These are phyloP conservation scores for Lasaia peninsularis DNA, from an alignment of 1,140 invertebrate genomes.

Conservation along the genomic window DNA sequence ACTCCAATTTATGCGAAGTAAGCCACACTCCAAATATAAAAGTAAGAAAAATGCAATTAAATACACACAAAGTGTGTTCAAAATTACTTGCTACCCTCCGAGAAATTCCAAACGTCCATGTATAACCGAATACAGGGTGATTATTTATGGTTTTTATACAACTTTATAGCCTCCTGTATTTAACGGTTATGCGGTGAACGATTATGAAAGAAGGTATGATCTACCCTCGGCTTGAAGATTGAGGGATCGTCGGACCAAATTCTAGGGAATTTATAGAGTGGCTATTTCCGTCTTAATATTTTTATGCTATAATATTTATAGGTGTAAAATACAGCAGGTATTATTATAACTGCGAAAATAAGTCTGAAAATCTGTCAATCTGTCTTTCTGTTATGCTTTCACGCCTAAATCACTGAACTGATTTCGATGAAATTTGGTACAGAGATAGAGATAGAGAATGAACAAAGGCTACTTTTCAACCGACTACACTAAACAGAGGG, in stretches of 20 bases:
- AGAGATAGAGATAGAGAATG: no score
- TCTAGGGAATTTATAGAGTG: neutral
- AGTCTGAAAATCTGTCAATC: no score
- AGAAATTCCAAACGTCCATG: slow-evolving; percentile 11
- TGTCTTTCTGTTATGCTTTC: no score
- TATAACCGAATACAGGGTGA: slow-evolving; percentile 54
- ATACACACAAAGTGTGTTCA: slow-evolving; percentile 29
- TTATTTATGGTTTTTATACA: slow-evolving; percentile 64
- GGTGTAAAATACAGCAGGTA: no score
- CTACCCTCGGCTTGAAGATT: slow-evolving; percentile 37
- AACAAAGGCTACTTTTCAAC: no score
- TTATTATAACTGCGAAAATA: no score
- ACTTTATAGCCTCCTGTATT: slow-evolving; percentile 68
- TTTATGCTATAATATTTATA: no score
- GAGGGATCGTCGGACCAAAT: slow-evolving; percentile 24
- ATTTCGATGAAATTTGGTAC: no score
- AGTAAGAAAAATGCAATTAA: slow-evolving; percentile 30
- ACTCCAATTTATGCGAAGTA: neutral
- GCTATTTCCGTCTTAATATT: neutral
- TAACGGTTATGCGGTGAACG: slow-evolving; percentile 63
- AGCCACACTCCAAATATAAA: no score
- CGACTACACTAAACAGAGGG: no score
- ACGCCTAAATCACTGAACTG: no score
- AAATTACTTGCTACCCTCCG: slow-evolving; percentile 27
- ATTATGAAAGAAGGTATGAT: slow-evolving; percentile 59